Evolutionary conservation across 2,888 invertebrate species (phyloP), one percentile per base, ranked within the genome.

Genomic region (Leptothorax acervorum): DNA sequence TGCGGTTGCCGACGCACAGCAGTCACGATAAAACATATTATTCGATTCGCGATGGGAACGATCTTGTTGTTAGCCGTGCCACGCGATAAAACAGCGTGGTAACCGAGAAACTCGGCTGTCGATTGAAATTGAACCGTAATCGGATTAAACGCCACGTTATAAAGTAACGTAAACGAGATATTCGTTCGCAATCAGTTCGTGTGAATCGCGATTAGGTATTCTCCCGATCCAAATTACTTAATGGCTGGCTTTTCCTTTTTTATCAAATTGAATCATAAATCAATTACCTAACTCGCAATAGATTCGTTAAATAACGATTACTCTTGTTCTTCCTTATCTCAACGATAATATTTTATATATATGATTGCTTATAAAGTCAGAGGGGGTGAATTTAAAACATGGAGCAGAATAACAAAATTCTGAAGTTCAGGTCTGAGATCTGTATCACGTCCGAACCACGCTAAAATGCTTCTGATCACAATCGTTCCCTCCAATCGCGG

Each of bases 41-140:
- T 62, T 39, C 48, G n/a, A 45, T 18, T 57, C 42, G 12, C 35
- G 48, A 23, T 45, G 35, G 55, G 9, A 48, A 53, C 45, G 45
- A 45, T 60, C 39, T 42, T 60, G 28, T 60, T 48, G 62, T 75
- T 28, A 35, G 31, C 35, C 35, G 45, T 3, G 42, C 15, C 15
- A 42, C 74, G 9, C 15, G 62, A 35, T 51, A 75, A 63, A 48
- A 51, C 48, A 6, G 9, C 15, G 18, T n/a, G n/a, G n/a, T 53
- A 18, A 63, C 15, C 35, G 39, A 65, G 51, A 76, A 28, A 53
- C 15, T 65, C 39, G n/a, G 12, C 11, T 15, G 63, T 42, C 42
- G 53, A 71, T 55, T 55, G 53, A 62, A 60, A 71, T 55, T 55
- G 53, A 62, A 60, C 28, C 23, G 39, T 23, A 63, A 76, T 8